These are phyloP conservation scores for Enteromius thamalakanensis DNA, from an alignment of 2,797 vertebrate species.

Conservation along the genomic window DNA sequence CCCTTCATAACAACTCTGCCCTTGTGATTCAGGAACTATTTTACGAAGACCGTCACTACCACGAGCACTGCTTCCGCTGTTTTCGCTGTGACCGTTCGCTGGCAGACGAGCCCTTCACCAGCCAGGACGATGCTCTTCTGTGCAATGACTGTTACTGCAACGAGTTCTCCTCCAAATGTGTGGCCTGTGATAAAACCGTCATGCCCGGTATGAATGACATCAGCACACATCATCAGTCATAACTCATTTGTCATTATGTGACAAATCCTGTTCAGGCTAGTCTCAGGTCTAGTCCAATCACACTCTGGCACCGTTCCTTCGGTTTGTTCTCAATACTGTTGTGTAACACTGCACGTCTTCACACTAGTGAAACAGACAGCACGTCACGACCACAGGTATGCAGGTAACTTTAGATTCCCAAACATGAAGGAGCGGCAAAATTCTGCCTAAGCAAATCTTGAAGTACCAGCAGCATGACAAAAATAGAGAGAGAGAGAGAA, in stretches of 20 bases:
- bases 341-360: conserved; percentile 24
- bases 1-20: neutral
- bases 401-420: conserved; percentile 45
- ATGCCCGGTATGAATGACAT: conserved; percentile 86
- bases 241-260: conserved; percentile 4
- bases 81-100: conserved; percentile 95
- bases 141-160: conserved; percentile 98
- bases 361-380: conserved; percentile 1
- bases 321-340: conserved; percentile 16
- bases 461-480: neutral
- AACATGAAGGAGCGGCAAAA: conserved; percentile 11
- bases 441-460: conserved; percentile 36
- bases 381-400: conserved; percentile 25
- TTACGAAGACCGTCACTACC: conserved; percentile 96
- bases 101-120: conserved; percentile 96
- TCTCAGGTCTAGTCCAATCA: conserved; percentile 9
- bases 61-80: conserved; percentile 97
- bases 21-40: conserved; percentile 87
- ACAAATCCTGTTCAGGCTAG: conserved; percentile 29
- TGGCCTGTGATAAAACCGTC: conserved; percentile 94
- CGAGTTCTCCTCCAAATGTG: conserved; percentile 95
- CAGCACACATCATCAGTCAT: neutral
- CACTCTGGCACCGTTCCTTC: neutral
- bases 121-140: conserved; percentile 91
- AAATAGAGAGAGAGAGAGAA: conserved; percentile 31